Base-by-base conservation (phyloP, 37 sponge, comb jelly and placozoan genomes). In the Halisarca cf. caerulea region DNA sequence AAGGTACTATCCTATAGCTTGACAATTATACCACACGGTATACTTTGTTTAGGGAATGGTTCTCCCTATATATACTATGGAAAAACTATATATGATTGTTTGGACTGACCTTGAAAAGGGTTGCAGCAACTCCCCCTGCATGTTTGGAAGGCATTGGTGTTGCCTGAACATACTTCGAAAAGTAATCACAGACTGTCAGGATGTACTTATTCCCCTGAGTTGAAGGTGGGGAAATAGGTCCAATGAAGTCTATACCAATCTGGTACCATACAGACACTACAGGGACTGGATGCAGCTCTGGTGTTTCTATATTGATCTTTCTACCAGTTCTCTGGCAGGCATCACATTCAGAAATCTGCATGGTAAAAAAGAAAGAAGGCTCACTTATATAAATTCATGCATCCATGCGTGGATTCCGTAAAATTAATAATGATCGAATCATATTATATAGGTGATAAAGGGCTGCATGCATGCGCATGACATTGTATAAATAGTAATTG, bases 151-250 rank as follows among this genome's bases (percentile, higher is more conserved):
- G 61, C 14, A 74, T 58, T 35, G 90, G 69, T 42, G 85, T 45
- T 58, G 89, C 89, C 27, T 92, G 80, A 7, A 75, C 87, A 81
- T 68, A 89, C 86, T 89, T 92, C 14, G 90, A 81, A 69, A 92
- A 92, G 81, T 92, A 92, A 77, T 92, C 84, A 62, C 84, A 66
- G 18, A 92, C 42, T 24, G 93, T 92, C 18, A 92, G 64, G 17
- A 92, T 86, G 55, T 81, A 92, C 36, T 40, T 32, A 74, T 71
- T 35, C 7, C 83, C 83, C 23, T 83, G 17, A 34, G 28, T 70
- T 4, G 83, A 83, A 40, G 62, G 54, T 28, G 83, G 83, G 21
- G 44, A 14, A 6, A 83, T 36, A 30, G 83, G 83, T 8, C 83
- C 83, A 33, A 83, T 40, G 37, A 83, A 83, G 37, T 83, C 83